Base-by-base conservation (phyloP, 2,888 invertebrate species). In the Cantharis lateralis region DNA sequence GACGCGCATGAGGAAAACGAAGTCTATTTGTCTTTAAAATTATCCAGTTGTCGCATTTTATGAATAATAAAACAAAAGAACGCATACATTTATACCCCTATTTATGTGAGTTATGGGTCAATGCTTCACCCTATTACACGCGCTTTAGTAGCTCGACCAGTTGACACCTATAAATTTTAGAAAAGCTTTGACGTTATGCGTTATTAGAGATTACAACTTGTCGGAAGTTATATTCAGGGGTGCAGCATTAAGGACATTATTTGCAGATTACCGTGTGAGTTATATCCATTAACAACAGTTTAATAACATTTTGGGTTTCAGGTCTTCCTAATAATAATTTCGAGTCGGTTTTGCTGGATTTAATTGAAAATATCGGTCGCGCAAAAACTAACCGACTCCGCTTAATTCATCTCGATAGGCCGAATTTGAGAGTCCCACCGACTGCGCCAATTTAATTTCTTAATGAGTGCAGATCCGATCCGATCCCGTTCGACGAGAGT, bases 21-120 rank as follows among this genome's bases (percentile, higher is more conserved):
- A n/a, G 70, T 62, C 71, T 66, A 74, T 74, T 71, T 66, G 77
- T 77, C 77, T 77, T 77, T 48, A 76, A 80, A 81, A 80, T 80
- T 81, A 81, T 81, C 79, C 78, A 80, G 78, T 80, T 78, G 78
- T 72, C 74, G 77, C 80, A 81, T 82, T 81, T 82, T 79, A 78
- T 80, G 81, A 82, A 82, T 82, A 82, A 82, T 82, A 82, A 82
- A 82, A 82, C 80, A 76, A 79, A 79, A 80, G 83, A 82, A 81
- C 81, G 80, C 80, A 81, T 81, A 81, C 81, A 79, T 81, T 81
- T 80, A 82, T 80, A 73, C 74, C 79, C 80, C 79, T 66, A 75
- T 78, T 79, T 71, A 75, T 74, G 80, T 81, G 81, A 82, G 77
- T 82, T 81, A 83, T 81, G 77, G 79, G 68, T 77, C 78, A 75